Conservation (phyloP, 2,888 invertebrate species). For the Agrilus mali region DNA sequence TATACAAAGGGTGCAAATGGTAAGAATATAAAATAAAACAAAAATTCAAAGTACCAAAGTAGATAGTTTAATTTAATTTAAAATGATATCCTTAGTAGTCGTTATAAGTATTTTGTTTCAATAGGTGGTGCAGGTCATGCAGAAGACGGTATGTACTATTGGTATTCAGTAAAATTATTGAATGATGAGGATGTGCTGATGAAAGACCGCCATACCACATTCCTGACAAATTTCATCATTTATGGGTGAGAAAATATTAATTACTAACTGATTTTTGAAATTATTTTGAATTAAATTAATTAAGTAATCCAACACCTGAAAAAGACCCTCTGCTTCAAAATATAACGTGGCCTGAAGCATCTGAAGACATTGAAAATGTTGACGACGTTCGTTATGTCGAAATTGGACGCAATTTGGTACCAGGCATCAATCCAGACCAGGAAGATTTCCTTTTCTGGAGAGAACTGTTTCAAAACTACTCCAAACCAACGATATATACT, state of each 20-base stretch:
- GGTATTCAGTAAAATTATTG: neutral
- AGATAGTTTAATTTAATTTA: too few relatives aligned
- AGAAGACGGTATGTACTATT: conserved; percentile 4
- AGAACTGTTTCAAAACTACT: conserved; percentile 8
- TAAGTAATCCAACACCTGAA: conserved; percentile 12
- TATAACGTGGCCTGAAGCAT: conserved; percentile 8
- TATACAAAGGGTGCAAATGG: neutral
- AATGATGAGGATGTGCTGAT: too few relatives aligned
- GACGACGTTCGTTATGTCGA: conserved; percentile 7
- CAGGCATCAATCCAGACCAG: conserved; percentile 24
- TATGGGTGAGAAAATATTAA: too few relatives aligned
- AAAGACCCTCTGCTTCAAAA: conserved; percentile 8
- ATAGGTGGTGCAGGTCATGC: conserved; percentile 6
- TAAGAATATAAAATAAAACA: neutral
- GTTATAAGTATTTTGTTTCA: too few relatives aligned
- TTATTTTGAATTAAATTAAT: neutral
- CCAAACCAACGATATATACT: conserved; percentile 11
- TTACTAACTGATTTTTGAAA: too few relatives aligned
- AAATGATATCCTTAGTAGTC: too few relatives aligned
- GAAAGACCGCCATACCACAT: too few relatives aligned
- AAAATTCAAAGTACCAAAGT: neutral
- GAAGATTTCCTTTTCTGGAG: conserved; percentile 16
- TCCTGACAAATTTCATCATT: too few relatives aligned
- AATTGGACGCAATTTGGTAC: conserved; percentile 7
- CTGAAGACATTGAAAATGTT: neutral